Percentiles rank a stretch among this genome's conserved stretches.
These are phyloP conservation scores for Caradrina clavipalpis DNA, from an alignment of 2,888 invertebrate species.

Conservation along the genomic window DNA sequence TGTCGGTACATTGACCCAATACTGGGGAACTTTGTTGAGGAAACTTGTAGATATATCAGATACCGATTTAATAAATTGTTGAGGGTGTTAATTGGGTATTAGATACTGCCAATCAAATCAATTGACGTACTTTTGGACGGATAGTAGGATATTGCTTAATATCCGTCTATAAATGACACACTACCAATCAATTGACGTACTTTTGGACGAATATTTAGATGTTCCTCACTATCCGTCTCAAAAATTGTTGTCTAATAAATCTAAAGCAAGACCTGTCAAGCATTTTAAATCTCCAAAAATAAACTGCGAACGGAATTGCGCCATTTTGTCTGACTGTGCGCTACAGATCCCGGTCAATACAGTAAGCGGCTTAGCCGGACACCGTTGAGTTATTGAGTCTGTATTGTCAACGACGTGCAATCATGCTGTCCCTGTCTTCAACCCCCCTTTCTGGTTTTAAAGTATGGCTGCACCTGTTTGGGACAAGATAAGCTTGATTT, in stretches of 20 bases:
- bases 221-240: not conserved
- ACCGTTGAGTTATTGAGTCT: constrained; percentile 68
- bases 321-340: constrained; percentile 19
- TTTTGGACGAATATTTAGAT: too few relatives aligned
- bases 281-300: constrained; percentile 12
- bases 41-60: constrained; percentile 49
- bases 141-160: too few relatives aligned
- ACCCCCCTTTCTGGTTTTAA: constrained; percentile 20
- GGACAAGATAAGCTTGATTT: constrained; percentile 9
- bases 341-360: constrained; percentile 56
- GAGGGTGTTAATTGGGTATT: constrained; percentile 12
- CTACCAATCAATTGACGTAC: too few relatives aligned
- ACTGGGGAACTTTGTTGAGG: constrained; percentile 59
- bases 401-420: constrained; percentile 61
- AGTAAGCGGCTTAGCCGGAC: constrained; percentile 67
- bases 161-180: not conserved
- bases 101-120: not conserved
- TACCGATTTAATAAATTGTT: constrained; percentile 46
- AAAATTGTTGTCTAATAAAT: not conserved
- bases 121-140: too few relatives aligned
- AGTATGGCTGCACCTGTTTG: constrained; percentile 18
- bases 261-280: not conserved
- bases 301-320: constrained; percentile 1
- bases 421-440: constrained; percentile 31
- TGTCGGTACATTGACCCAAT: constrained; percentile 74